A percentile compares a stretch with the other conserved stretches of the same genome.
Evolutionary conservation across 2,797 vertebrate genomes (phyloP).

Genomic region (Melanogrammus aeglefinus): DNA sequence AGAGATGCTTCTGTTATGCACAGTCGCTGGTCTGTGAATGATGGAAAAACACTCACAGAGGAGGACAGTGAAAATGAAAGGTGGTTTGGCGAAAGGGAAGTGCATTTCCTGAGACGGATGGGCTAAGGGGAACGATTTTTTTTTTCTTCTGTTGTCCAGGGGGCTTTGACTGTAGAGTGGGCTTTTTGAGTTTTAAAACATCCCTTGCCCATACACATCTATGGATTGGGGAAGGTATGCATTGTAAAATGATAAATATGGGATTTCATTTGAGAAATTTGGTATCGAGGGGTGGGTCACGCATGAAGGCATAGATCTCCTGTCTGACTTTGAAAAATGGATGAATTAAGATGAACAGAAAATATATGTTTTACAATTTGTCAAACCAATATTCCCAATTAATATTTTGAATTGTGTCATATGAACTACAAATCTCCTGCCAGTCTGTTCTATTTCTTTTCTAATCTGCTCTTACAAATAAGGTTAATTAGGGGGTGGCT

Average conservation of each 20-base stretch:
- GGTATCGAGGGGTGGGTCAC: background rate
- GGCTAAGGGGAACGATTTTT: too few species aligned
- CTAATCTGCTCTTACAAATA: too few species aligned
- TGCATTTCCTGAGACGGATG: background rate
- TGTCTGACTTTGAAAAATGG: background rate
- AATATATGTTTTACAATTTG: too few species aligned
- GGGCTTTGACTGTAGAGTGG: background rate
- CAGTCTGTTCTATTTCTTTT: too few species aligned
- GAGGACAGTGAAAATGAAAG: slow-evolving; percentile 20
- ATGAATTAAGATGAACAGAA: background rate
- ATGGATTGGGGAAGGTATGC: too few species aligned
- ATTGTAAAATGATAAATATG: background rate
- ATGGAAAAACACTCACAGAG: slow-evolving; percentile 28
- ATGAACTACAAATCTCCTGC: too few species aligned
- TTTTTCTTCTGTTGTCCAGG: background rate
- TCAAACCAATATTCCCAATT: too few species aligned
- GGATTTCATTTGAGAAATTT: background rate
- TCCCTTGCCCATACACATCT: background rate
- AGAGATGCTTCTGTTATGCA: slow-evolving; percentile 38
- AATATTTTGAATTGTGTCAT: too few species aligned
- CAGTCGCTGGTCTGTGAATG: slow-evolving; percentile 40
- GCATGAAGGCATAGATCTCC: background rate
- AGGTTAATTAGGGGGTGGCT: too few species aligned
- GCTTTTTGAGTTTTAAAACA: too few species aligned
- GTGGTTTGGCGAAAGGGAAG: background rate